phyloP scores from a whole-genome alignment of 1,140 invertebrate genomes.

The Aleiodes sp. region DNA sequence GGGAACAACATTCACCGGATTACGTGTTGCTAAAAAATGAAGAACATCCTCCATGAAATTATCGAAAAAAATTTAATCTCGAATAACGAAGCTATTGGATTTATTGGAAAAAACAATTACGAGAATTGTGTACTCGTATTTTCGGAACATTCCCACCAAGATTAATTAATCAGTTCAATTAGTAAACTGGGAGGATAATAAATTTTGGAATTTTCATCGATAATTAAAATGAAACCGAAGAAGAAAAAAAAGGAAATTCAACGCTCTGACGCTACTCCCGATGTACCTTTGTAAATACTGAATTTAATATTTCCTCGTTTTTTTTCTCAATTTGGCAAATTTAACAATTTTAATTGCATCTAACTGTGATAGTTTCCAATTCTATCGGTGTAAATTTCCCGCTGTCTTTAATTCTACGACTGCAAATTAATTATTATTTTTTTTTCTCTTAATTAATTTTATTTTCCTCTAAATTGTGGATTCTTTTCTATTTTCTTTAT shows the following conservation, averaged over 20 bases:
- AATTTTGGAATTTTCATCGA: background rate
- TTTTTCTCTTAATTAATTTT: background rate
- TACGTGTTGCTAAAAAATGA: conserved; percentile 62
- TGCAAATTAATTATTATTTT: background rate
- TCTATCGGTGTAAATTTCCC: background rate
- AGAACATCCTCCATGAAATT: background rate
- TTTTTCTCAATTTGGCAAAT: background rate
- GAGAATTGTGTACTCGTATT: background rate
- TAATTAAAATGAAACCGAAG: background rate
- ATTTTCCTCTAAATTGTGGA: background rate
- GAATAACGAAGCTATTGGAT: too few species aligned
- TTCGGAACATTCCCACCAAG: conserved; percentile 36
- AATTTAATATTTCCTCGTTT: conserved; percentile 4
- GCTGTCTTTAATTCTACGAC: background rate
- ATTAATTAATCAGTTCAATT: background rate
- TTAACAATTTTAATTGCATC: background rate
- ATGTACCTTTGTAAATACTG: conserved; percentile 30
- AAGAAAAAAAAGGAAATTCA: background rate
- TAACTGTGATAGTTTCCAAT: conserved; percentile 47
- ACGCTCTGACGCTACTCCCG: conserved; percentile 24
- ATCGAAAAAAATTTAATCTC: background rate
- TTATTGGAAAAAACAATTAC: too few species aligned
- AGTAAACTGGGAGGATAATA: background rate
- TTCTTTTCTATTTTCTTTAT: conserved; percentile 22
- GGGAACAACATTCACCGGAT: conserved; percentile 61